These are phyloP conservation scores for Coenonympha glycerion DNA, from an alignment of 2,888 invertebrate genomes.

Conservation along the genomic window DNA sequence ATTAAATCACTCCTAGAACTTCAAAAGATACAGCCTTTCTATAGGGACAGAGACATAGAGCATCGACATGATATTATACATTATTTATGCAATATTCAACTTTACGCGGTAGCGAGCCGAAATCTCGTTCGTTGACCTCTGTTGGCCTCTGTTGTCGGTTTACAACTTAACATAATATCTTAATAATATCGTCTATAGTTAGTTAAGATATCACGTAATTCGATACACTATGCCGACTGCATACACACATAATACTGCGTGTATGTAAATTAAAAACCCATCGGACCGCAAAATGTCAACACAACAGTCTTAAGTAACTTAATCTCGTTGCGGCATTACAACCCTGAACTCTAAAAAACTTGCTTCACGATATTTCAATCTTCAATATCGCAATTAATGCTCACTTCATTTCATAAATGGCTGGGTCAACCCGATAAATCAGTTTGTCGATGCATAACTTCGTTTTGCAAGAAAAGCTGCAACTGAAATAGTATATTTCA, in stretches of 20 bases:
- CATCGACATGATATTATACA: no score
- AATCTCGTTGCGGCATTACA: constrained; percentile 15
- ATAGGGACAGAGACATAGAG: no score
- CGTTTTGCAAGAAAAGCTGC: constrained; percentile 5
- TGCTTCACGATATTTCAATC: constrained; percentile 9
- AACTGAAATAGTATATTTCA: background rate
- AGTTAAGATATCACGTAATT: constrained; percentile 6
- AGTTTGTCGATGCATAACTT: constrained; percentile 7
- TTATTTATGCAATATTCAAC: background rate
- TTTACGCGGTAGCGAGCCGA: background rate
- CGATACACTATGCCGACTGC: constrained; percentile 5
- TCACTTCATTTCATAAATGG: constrained; percentile 6
- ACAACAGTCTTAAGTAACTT: constrained; percentile 15
- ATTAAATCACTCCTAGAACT: no score
- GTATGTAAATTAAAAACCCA: constrained; percentile 2
- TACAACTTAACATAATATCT: background rate
- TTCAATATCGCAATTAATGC: constrained; percentile 13
- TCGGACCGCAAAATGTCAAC: constrained; percentile 17
- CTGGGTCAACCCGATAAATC: constrained; percentile 8
- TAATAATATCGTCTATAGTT: background rate
- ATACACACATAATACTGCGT: background rate
- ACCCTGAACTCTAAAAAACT: constrained; percentile 21
- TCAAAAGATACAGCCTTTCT: no score
- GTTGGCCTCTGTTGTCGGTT: background rate
- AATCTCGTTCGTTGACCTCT: background rate